Evolutionary conservation across 2,113 vertebrate species (phyloP), one percentile per base, ranked within the genome.

Genomic region (Fregetta grallaria): DNA sequence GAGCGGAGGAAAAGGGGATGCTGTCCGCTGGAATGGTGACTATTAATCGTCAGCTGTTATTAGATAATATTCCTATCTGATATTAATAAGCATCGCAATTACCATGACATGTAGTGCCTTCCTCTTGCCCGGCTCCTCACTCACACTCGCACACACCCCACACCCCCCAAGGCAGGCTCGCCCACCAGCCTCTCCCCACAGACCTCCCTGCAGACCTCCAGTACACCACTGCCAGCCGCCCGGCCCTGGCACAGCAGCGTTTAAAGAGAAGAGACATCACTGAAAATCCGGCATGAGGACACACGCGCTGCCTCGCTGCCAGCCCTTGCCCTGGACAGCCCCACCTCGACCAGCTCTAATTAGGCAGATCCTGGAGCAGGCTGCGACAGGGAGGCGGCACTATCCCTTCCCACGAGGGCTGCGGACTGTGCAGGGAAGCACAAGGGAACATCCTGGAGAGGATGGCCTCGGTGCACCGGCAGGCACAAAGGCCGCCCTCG

Each of bases 251-350:
- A 52, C 74, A 4, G 10, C 53, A 11, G 52, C 25, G 1, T 16
- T 49, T 9, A 5, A n/a, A 22, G 27, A 14, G 14, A 27, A 50
- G 27, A 47, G 55, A 47, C 15, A 2, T 3, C 2, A 1, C 63
- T 1, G 45, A 34, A 45, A 58, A 34, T 0, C 21, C 2, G 15
- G 9, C 1, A 2, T 0, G 4, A 50, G 29, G 7, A 62, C 58
- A 9, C 10, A 1, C 1, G 1, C 1, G 2, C 63, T 38, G 44
- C n/a, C 67, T 29, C 18, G 1, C 6, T 34, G 42, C 44, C 11
- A 36, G 56, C 16, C 44, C 71, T 52, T 23, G 47, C 11, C 47
- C 30, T 7, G 20, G 16, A 50, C 73, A 73, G 49, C 68, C 53
- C 21, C 88, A 40, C 65, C 23, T 17, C 10, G 36, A 42, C 44